These are phyloP conservation scores for Gymnoscopelus microlampas DNA, from an alignment of 2,797 vertebrate genomes.

Conservation along the genomic window DNA sequence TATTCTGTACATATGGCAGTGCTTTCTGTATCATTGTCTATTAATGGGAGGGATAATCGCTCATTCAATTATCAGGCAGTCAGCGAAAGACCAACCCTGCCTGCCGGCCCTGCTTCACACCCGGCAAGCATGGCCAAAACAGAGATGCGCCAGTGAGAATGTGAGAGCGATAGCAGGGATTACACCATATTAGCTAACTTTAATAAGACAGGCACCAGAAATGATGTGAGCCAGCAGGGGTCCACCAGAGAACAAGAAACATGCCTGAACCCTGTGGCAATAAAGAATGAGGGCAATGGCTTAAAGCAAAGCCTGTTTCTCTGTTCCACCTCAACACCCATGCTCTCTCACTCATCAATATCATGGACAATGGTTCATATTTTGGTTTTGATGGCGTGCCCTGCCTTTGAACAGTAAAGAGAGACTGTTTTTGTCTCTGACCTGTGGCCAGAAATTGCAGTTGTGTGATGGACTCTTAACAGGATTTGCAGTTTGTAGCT, in stretches of 20 bases:
- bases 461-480: slow-evolving; percentile 35
- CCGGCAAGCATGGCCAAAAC: slow-evolving; percentile 79
- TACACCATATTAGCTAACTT: slow-evolving; percentile 84
- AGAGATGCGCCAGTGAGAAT: slow-evolving; percentile 84
- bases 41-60: slow-evolving; percentile 98
- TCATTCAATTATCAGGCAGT: slow-evolving; percentile 98
- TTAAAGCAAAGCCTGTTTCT: slow-evolving; percentile 13
- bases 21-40: slow-evolving; percentile 97
- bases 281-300: slow-evolving; percentile 48
- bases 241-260: slow-evolving; percentile 5
- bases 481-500: slow-evolving; percentile 44
- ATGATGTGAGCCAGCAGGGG: slow-evolving; percentile 49
- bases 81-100: slow-evolving; percentile 88
- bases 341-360: slow-evolving; percentile 12
- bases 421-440: slow-evolving; percentile 24
- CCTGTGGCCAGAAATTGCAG: slow-evolving; percentile 25
- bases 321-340: slow-evolving; percentile 23
- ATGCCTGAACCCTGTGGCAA: slow-evolving; percentile 6
- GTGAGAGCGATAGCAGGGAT: slow-evolving; percentile 90
- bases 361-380: slow-evolving; percentile 17
- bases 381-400: slow-evolving; percentile 14
- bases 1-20: slow-evolving; percentile 94
- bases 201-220: slow-evolving; percentile 74
- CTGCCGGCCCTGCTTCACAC: slow-evolving; percentile 72
- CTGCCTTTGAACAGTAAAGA: slow-evolving; percentile 25